These are phyloP conservation scores for Vanessa cardui DNA, from an alignment of 2,888 invertebrate genomes.

Conservation along the genomic window DNA sequence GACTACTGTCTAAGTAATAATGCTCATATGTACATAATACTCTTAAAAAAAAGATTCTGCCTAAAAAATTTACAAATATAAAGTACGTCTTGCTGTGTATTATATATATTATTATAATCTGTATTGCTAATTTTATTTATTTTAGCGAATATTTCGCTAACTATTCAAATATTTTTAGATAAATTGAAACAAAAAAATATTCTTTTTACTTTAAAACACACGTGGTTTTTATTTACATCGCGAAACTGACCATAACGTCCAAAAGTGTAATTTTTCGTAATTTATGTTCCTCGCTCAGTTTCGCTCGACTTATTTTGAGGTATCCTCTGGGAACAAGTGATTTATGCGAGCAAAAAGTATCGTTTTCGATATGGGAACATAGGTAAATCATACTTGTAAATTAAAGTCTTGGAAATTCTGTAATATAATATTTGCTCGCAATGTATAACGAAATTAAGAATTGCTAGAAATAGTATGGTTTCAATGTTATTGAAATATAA, in stretches of 20 bases:
- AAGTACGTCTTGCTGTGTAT: too few relatives aligned
- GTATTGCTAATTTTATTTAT: too few relatives aligned
- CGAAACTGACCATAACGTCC: constrained; percentile 27
- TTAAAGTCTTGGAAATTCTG: background rate
- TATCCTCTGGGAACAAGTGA: constrained; percentile 34
- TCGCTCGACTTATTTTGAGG: constrained; percentile 33
- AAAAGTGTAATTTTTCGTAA: constrained; percentile 40
- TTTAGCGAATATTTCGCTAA: too few relatives aligned
- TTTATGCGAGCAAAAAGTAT: constrained; percentile 37
- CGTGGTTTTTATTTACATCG: constrained; percentile 25
- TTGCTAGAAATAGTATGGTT: too few relatives aligned
- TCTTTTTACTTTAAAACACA: background rate
- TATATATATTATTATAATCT: too few relatives aligned
- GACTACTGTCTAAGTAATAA: too few relatives aligned
- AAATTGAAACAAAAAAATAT: background rate
- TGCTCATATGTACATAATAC: too few relatives aligned
- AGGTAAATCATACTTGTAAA: constrained; percentile 10
- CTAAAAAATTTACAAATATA: too few relatives aligned
- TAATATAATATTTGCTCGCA: too few relatives aligned
- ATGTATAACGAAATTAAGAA: background rate
- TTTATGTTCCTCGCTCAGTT: constrained; percentile 37
- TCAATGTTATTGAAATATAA: too few relatives aligned
- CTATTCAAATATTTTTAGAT: too few relatives aligned
- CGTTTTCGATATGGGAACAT: constrained; percentile 33
- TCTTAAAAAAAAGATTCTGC: too few relatives aligned